Evolutionary conservation across 2,888 invertebrate species (phyloP).

Genomic region (Dolichopus griseipennis): DNA sequence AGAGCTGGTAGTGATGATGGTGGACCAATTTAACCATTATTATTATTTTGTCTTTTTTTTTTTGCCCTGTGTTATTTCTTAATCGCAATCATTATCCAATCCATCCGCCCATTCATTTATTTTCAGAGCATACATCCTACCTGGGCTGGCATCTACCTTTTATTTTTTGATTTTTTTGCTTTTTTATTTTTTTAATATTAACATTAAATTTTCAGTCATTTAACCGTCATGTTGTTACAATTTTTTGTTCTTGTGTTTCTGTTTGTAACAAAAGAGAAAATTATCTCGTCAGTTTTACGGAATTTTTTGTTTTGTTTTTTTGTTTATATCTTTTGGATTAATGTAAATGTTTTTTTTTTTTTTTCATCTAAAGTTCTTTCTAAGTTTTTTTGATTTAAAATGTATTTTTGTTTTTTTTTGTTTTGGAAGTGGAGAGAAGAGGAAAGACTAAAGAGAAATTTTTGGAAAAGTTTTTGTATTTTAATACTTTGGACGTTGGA

Average conservation of each 20-base stretch:
- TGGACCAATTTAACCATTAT: too few species aligned
- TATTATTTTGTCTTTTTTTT: too few species aligned
- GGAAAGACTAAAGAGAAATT: too few species aligned
- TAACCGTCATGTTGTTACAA: background rate
- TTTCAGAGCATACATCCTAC: background rate
- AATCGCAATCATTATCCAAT: background rate
- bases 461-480: too few species aligned
- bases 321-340: background rate
- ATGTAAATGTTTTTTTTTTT: background rate
- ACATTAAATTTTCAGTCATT: constrained; percentile 4
- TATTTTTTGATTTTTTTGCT: background rate
- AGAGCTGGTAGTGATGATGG: background rate
- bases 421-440: too few species aligned
- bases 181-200: too few species aligned
- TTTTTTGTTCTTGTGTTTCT: too few species aligned
- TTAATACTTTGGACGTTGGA: too few species aligned
- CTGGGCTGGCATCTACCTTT: background rate
- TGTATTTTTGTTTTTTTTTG: too few species aligned
- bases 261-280: background rate
- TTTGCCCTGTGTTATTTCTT: too few species aligned
- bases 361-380: background rate
- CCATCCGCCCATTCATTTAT: background rate
- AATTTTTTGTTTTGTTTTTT: background rate
- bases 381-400: background rate
- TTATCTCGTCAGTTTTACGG: background rate